A percentile compares a stretch with the other conserved stretches of the same genome.
Evolutionary conservation across 2,888 invertebrate species (phyloP).

Genomic region (Synanthedon andrenaeformis): DNA sequence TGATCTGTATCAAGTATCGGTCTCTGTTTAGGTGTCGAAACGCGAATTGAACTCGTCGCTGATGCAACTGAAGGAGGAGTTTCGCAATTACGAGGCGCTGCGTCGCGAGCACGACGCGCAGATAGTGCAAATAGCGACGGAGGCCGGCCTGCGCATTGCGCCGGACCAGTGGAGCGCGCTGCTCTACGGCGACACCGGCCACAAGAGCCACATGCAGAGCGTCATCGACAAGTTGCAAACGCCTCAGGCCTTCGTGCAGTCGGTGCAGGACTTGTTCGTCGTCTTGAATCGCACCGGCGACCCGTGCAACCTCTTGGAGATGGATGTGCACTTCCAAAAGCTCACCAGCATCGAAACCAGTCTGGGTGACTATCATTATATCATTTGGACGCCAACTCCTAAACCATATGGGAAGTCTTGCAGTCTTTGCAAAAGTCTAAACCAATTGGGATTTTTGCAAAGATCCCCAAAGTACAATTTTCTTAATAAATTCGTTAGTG

Average conservation of each 20-base stretch:
- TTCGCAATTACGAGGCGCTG: slow-evolving; percentile 92
- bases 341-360: slow-evolving; percentile 89
- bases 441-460: too few relatives aligned
- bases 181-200: slow-evolving; percentile 93
- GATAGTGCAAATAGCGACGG: slow-evolving; percentile 97
- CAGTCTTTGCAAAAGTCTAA: too few relatives aligned
- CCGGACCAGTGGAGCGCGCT: slow-evolving; percentile 99
- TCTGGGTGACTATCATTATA: too few relatives aligned
- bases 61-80: slow-evolving; percentile 98
- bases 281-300: slow-evolving; percentile 91
- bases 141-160: slow-evolving; percentile 95
- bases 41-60: slow-evolving; percentile 96
- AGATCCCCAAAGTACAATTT: too few relatives aligned
- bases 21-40: slow-evolving; percentile 89
- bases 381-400: too few relatives aligned
- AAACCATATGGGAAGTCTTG: too few relatives aligned
- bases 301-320: slow-evolving; percentile 78
- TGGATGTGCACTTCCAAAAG: slow-evolving; percentile 84
- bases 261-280: slow-evolving; percentile 91
- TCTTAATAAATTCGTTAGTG: not conserved
- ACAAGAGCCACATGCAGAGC: slow-evolving; percentile 98
- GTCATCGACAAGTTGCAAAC: slow-evolving; percentile 88
- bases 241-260: slow-evolving; percentile 91
- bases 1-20: too few relatives aligned
- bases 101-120: slow-evolving; percentile 97